phyloP scores from a whole-genome alignment of 2,113 vertebrate species.

The Haplochromis vanheusdeni region DNA sequence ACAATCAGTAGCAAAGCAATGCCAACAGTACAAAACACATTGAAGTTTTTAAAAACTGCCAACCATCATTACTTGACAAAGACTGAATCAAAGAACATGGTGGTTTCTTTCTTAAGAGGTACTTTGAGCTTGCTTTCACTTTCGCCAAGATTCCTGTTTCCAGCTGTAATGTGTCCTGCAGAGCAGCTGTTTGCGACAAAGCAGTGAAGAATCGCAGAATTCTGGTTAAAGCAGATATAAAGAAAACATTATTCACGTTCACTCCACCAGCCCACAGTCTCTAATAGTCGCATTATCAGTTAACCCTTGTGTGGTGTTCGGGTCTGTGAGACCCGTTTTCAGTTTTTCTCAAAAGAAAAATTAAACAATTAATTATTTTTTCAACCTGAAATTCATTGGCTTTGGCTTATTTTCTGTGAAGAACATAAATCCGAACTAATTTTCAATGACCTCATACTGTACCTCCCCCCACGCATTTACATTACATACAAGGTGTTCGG shows the following conservation, averaged over 20 bases:
- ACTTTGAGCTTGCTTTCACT: not conserved
- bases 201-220: not conserved
- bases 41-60: not conserved
- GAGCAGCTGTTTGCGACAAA: not conserved
- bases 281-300: not conserved
- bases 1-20: not conserved
- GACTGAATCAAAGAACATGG: not conserved
- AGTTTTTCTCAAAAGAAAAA: too few relatives aligned
- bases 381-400: too few relatives aligned
- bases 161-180: not conserved
- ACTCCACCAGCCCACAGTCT: accelerated
- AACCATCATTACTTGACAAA: not conserved
- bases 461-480: too few relatives aligned
- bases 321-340: too few relatives aligned
- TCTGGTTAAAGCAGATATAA: not conserved
- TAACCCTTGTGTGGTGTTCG: too few relatives aligned
- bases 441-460: too few relatives aligned
- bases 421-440: too few relatives aligned
- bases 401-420: too few relatives aligned
- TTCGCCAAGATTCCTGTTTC: not conserved
- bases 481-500: too few relatives aligned
- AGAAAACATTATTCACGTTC: accelerated
- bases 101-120: not conserved
- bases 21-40: not conserved
- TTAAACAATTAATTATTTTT: too few relatives aligned